Percentiles rank a stretch among this genome's conserved stretches.
Conservation (phyloP, 2,888 invertebrate genomes). For the Prosopocoilus inquinatus region DNA sequence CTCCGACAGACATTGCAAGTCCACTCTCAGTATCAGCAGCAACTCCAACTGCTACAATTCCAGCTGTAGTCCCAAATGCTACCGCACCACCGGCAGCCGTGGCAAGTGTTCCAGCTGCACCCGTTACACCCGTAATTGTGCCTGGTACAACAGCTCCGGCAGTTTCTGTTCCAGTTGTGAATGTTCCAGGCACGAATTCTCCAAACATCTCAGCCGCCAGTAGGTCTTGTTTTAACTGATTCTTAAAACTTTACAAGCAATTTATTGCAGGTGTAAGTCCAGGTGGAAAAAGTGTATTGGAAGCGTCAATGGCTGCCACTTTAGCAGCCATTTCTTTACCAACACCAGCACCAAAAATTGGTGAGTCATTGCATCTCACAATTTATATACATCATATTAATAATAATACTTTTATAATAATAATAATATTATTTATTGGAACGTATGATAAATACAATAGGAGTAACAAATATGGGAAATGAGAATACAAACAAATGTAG, state of each 20-base stretch:
- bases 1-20: slow-evolving; percentile 21
- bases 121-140: slow-evolving; percentile 17
- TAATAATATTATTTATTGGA: too few relatives aligned
- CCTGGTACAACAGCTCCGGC: slow-evolving; percentile 28
- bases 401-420: too few relatives aligned
- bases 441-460: too few relatives aligned
- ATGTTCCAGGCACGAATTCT: slow-evolving; percentile 33
- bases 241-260: not conserved
- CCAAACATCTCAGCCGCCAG: slow-evolving; percentile 35
- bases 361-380: slow-evolving; percentile 27
- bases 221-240: slow-evolving; percentile 22
- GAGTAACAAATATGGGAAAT: too few relatives aligned
- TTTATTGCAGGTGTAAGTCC: slow-evolving; percentile 41
- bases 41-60: slow-evolving; percentile 27
- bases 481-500: too few relatives aligned
- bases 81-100: slow-evolving; percentile 12
- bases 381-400: too few relatives aligned
- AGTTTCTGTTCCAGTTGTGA: slow-evolving; percentile 16
- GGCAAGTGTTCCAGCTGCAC: not conserved
- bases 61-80: slow-evolving; percentile 37
- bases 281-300: slow-evolving; percentile 68
- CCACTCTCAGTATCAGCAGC: slow-evolving; percentile 32
- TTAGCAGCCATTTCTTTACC: slow-evolving; percentile 69
- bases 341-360: slow-evolving; percentile 44
- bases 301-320: slow-evolving; percentile 94